Base-by-base conservation (phyloP, 2,888 invertebrate species). In the Eledona agricola region DNA sequence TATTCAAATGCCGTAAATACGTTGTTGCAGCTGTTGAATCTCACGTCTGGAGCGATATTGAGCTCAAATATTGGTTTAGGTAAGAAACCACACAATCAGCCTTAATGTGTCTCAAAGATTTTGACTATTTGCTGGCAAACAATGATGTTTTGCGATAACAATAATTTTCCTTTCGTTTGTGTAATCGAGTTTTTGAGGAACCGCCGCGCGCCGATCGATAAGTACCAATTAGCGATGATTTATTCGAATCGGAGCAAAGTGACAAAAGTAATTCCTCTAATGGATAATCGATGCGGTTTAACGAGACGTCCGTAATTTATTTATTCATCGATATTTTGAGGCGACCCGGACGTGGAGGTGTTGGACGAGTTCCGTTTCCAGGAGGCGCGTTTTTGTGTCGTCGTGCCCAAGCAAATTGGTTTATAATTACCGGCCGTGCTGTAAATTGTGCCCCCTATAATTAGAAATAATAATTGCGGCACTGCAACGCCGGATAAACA, bases 401-500 rank as follows among this genome's bases (percentile, higher is more conserved):
- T 60, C 63, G 56, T 60, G 62, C 68, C 72, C 73, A 71, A 73
- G 72, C 71, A 75, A 74, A 74, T 74, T 73, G 72, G 70, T 72
- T 74, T 74, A 72, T 74, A 74, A 74, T 74, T 73, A 70, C 65
- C 54, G 58, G 55, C 56, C 57, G 58, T 51, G 59, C 62, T 51
- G 64, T 67, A 70, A 71, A 71, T 61, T 66, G 58, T 60, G 64
- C 62, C 64, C 59, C 64, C 69, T 72, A 63, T 72, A 73, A 73
- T 75, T 74, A 74, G 69, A 68, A 70, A 69, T 64, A 67, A 70
- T 74, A 73, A 74, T 72, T 71, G 69, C 67, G 59, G 66, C 59
- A 66, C 59, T 60, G 67, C 67, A 74, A 74, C 74, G 62, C 74
- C 74, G 75, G 75, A 75, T 74, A 74, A 69, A 68, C 73, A 74